Evolutionary conservation across 2,797 vertebrate species (phyloP).

Genomic region (Channa striata): DNA sequence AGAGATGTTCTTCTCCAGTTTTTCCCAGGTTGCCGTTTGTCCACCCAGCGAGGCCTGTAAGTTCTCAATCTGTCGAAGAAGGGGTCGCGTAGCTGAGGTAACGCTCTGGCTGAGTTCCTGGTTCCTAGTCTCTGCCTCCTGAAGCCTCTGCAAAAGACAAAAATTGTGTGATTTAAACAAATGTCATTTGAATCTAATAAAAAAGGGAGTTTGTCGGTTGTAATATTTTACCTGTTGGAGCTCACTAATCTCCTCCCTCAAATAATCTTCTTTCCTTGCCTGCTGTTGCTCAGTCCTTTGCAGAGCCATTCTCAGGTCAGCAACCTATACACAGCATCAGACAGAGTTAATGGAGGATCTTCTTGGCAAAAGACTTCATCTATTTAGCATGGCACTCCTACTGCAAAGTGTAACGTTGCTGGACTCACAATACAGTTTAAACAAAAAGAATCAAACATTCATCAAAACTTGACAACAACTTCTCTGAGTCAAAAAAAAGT

Average conservation of each 20-base stretch:
- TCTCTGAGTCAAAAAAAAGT: no score
- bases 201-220: background rate
- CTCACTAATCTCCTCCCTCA: slow-evolving; percentile 95
- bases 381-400: background rate
- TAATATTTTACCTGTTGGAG: slow-evolving; percentile 90
- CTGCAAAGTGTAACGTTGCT: no score
- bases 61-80: slow-evolving; percentile 97
- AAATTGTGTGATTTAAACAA: background rate
- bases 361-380: background rate
- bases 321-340: slow-evolving; percentile 83
- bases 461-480: no score
- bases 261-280: slow-evolving; percentile 96
- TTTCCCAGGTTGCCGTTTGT: slow-evolving; percentile 95
- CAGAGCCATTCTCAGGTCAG: slow-evolving; percentile 91
- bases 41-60: slow-evolving; percentile 93
- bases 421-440: no score
- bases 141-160: slow-evolving; percentile 87
- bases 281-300: slow-evolving; percentile 95
- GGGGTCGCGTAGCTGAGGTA: slow-evolving; percentile 93
- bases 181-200: background rate
- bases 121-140: slow-evolving; percentile 94
- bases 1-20: slow-evolving; percentile 95
- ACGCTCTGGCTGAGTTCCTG: slow-evolving; percentile 97
- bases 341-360: background rate
- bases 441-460: background rate